phyloP scores from a whole-genome alignment of 2,113 vertebrate genomes.

The Apistogramma diplotaenia region DNA sequence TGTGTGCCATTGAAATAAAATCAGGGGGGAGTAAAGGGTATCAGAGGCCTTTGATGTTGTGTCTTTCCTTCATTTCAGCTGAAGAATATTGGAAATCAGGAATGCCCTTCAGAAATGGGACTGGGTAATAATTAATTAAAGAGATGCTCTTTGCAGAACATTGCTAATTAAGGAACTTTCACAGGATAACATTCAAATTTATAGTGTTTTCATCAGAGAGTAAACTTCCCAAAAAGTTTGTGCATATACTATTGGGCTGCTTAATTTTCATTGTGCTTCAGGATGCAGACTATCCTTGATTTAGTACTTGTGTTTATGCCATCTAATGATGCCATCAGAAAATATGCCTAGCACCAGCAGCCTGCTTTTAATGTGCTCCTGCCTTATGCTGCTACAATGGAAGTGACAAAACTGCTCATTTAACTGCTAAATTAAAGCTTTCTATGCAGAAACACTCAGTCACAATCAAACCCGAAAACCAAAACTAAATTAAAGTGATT shows the following conservation, averaged over 20 bases:
- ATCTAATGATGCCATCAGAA: conserved; percentile 1
- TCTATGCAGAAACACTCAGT: not conserved
- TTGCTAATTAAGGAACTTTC: conserved; percentile 40
- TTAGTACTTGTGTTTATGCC: not conserved
- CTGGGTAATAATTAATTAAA: conserved; percentile 40
- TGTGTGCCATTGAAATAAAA: not conserved
- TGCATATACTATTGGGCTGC: not conserved
- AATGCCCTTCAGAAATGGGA: conserved; percentile 1
- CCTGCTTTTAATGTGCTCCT: not conserved
- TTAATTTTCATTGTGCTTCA: conserved; percentile 4
- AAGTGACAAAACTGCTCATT: not conserved
- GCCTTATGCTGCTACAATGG: not conserved
- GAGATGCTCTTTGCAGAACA: conserved; percentile 18
- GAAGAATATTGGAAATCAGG: not conserved
- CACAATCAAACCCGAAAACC: not conserved
- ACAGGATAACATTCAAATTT: conserved; percentile 1
- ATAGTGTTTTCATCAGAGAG: not conserved
- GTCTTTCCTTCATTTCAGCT: not conserved
- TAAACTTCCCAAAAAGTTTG: conserved; percentile 5
- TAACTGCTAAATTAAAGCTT: not conserved
- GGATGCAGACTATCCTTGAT: conserved; percentile 4
- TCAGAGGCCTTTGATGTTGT: not conserved
- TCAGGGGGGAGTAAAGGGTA: not conserved
- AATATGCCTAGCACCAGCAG: not conserved
- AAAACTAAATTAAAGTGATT: not conserved